Base-by-base conservation (phyloP, 1,140 invertebrate genomes). In the Trachymyrmex cornetzi region DNA sequence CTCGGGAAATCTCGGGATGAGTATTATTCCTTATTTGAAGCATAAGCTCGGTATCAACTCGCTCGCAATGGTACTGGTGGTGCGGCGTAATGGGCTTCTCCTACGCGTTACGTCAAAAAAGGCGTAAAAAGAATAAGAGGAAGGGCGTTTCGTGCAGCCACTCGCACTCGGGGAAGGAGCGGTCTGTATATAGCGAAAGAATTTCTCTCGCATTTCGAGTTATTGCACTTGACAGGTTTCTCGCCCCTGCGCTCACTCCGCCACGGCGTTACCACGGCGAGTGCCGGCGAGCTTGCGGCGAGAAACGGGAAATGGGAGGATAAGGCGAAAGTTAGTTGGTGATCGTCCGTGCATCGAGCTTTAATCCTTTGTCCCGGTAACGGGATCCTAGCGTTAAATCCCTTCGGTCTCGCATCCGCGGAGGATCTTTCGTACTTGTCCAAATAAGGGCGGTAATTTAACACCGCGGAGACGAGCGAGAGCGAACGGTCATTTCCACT, bases 291-390 rank as follows among this genome's bases (percentile, higher is more conserved):
- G 80, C 69, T 84, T 84, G 80, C 80, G 80, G 80, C 80, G 80
- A 75, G 80, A 84, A 82, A 84, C 55, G 80, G 80, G 80, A 84
- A 84, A 84, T 84, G 80, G 80, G 69, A 84, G 80, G 80, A 75
- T 84, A 84, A 84, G 80, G 80, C 69, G 80, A 84, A 84, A 84
- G 80, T 84, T 84, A 84, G 80, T 84, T 48, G 80, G 80, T 63
- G 80, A 84, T 84, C 80, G 80, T 84, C 80, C 80, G 80, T 84
- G 80, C 80, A 84, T 84, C 80, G 80, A 74, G 80, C 80, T 84
- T 84, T 84, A 84, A 84, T 84, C 80, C 80, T 84, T 84, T 84
- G 80, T 84, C 80, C 80, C 69, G 80, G 80, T 84, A 84, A 75
- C 80, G 80, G 80, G 69, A 84, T 84, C 57, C 80, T 57, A 69